Base-by-base conservation (phyloP, 2,888 invertebrate species). In the Perizoma affinitatum region DNA sequence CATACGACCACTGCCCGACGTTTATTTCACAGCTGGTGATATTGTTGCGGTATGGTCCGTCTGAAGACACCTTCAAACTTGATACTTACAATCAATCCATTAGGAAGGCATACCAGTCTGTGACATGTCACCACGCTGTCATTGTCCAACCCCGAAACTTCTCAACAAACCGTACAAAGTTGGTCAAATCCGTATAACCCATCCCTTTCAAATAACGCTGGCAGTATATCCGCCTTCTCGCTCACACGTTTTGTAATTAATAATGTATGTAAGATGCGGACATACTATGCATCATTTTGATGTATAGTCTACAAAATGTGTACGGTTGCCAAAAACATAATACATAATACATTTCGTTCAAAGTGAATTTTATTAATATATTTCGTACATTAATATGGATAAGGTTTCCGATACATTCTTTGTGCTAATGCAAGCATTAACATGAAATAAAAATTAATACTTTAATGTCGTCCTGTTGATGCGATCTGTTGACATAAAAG, bases 191-290 rank as follows among this genome's bases (percentile, higher is more conserved):
- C 7, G 69, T 71, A 74, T 38, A 58, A 10, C 5, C 65, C 56
- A n/a, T 78, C 79, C 59, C 68, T 65, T 52, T 73, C 75, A 36
- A n/a, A 58, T 70, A 47, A 22, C 45, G 45, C 35, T 11, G 33
- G 8, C 45, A 34, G 35, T 56, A 48, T 48, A 51, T 61, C 41
- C 57, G 54, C 72, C 64, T 61, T 82, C 85, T 71, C 77, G 68
- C 68, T 85, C 78, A 52, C 75, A 80, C 80, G 59, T 73, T 74
- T 77, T 71, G 83, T 86, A 86, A 88, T 88, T 88, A 88, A 87
- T 88, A 87, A 88, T 87, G 85, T 84, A 88, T 87, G 86, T 86
- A 85, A 82, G 80, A 83, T 78, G 76, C 73, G 79, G 80, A 81
- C 82, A 78, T 74, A 78, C 84, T 72, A 83, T 87, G 80, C 78